Evolutionary conservation across 2,888 invertebrate species (phyloP), one percentile per base, ranked within the genome.

Genomic region (Meiosimyza decipiens): DNA sequence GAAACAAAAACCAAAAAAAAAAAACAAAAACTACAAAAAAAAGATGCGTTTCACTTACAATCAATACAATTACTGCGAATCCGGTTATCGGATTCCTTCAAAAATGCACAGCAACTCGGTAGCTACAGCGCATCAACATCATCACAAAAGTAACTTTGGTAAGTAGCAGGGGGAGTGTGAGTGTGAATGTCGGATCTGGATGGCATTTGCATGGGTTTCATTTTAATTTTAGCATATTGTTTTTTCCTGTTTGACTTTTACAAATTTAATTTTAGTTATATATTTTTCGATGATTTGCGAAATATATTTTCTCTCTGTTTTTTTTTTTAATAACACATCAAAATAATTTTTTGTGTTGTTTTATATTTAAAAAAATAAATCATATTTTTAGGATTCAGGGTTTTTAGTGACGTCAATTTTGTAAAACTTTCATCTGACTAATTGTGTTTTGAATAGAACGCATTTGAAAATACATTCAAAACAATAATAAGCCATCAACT

Each of bases 31-130:
- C 40, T 28, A 69, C 71, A 62, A 62, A 64, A 52, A 73, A 73
- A 68, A 57, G 79, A 86, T 86, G 86, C 84, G 86, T 80, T 86
- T 86, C 80, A 85, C 86, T 76, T 86, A 86, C 79, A 86, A 86
- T 80, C 86, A 86, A 80, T 86, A 85, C 79, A 84, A 84, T 78
- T 84, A 83, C 78, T 85, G 82, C 72, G 85, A 85, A 74, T 84
- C 85, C 81, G 85, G 84, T 66, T 85, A 85, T 80, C 85, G 85
- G 80, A 82, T 83, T 79, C 85, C 85, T 77, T 82, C 86, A 49
- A 85, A 85, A 79, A 84, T 85, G 82, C 82, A 85, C 52, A 52
- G 28, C 57, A 75, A 74, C 72, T 72, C 77, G 64, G 69, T 72
- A 51, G 71, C 75, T 33, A 70, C 75, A 52, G 76, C 73, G 33